Percentiles rank a stretch among this genome's conserved stretches.
Evolutionary conservation across 1,140 invertebrate genomes (phyloP).

Genomic region (Elysia chlorotica): DNA sequence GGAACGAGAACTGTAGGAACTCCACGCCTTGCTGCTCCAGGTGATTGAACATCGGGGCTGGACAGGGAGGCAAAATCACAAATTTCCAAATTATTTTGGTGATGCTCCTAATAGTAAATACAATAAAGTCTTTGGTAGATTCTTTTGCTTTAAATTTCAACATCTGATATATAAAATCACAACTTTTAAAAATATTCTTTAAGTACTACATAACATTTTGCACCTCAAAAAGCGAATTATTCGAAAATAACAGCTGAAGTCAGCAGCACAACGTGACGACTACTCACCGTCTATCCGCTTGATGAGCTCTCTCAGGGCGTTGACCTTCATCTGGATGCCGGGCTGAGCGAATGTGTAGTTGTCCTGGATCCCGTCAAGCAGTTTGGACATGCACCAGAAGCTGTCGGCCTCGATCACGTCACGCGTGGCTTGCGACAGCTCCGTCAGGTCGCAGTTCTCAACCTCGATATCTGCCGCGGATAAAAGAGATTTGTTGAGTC

Average conservation of each 20-base stretch:
- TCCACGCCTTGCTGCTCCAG: constrained; percentile 92
- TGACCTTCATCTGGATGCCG: constrained; percentile 95
- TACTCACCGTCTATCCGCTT: constrained; percentile 88
- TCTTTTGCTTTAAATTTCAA: too few relatives aligned
- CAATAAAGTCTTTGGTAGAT: too few relatives aligned
- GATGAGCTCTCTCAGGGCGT: constrained; percentile 89
- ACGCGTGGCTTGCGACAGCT: constrained; percentile 76
- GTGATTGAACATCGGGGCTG: constrained; percentile 87
- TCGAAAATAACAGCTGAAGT: too few relatives aligned
- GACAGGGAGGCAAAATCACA: constrained; percentile 30
- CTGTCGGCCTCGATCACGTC: constrained; percentile 96
- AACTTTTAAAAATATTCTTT: too few relatives aligned
- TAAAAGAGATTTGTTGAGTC: too few relatives aligned
- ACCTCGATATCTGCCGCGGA: constrained; percentile 73
- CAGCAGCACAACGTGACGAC: too few relatives aligned
- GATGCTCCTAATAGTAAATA: too few relatives aligned
- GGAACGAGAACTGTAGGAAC: constrained; percentile 99
- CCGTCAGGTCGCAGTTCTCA: constrained; percentile 85
- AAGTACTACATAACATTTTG: too few relatives aligned
- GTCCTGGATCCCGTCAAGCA: constrained; percentile 98
- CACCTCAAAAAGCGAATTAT: too few relatives aligned
- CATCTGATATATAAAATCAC: too few relatives aligned
- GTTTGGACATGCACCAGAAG: constrained; percentile 98
- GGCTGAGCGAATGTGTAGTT: constrained; percentile 99
- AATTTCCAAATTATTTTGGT: too few relatives aligned